Percentiles rank a stretch among this genome's conserved stretches.
Evolutionary conservation across 1,140 invertebrate species (phyloP).

Genomic region (Triops longicaudatus): DNA sequence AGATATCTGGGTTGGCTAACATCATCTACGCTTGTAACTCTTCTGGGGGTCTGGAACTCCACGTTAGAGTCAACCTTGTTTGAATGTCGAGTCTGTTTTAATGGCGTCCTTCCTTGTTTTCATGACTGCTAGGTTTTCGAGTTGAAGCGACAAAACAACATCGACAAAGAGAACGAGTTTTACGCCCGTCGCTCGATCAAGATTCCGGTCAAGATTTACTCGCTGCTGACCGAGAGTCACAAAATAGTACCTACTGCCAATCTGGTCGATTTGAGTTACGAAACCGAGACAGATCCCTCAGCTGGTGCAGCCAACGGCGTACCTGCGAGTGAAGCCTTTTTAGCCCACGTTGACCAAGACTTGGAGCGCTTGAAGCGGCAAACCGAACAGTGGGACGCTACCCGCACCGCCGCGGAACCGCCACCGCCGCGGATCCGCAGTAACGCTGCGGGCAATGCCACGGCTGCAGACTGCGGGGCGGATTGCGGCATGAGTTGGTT

Average conservation of each 20-base stretch:
- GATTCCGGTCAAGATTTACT: slow-evolving; percentile 24
- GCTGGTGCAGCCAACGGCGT: background rate
- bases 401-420: background rate
- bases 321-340: background rate
- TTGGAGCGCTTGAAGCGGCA: slow-evolving; percentile 21
- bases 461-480: slow-evolving; percentile 24
- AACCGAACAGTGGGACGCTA: slow-evolving; percentile 14
- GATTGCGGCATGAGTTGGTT: slow-evolving; percentile 25
- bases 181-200: slow-evolving; percentile 19
- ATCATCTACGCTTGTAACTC: too few relatives aligned
- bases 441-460: background rate
- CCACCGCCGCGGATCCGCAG: background rate
- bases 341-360: slow-evolving; percentile 25
- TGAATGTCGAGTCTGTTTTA: too few relatives aligned
- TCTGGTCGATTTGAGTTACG: background rate
- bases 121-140: slow-evolving; percentile 18
- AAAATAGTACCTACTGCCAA: background rate
- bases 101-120: too few relatives aligned
- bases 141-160: slow-evolving; percentile 22
- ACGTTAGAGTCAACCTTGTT: too few relatives aligned
- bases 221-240: slow-evolving; percentile 18
- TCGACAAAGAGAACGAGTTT: slow-evolving; percentile 26
- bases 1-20: too few relatives aligned
- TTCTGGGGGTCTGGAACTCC: too few relatives aligned
- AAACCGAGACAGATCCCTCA: background rate